Conservation (phyloP, 37 sponge, comb jelly and placozoan genomes). For the Geodia barretti region DNA sequence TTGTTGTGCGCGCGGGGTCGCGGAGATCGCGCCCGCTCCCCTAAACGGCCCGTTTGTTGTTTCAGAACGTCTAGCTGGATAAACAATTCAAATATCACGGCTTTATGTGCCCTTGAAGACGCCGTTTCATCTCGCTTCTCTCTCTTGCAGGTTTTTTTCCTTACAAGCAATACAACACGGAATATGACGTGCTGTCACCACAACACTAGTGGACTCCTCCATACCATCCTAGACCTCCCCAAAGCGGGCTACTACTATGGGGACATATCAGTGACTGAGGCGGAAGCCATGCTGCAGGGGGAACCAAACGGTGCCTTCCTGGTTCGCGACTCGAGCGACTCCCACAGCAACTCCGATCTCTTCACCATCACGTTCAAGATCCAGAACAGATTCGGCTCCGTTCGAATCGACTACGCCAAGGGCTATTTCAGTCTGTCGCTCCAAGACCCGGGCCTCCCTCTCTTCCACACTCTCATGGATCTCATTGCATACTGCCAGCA, state of each 20-base stretch:
- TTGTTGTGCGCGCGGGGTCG: too few relatives aligned
- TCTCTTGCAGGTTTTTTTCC: not conserved
- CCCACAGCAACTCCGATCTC: slow-evolving; percentile 19
- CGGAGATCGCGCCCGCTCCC: too few relatives aligned
- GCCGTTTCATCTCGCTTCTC: too few relatives aligned
- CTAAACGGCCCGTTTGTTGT: too few relatives aligned
- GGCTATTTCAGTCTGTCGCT: slow-evolving; percentile 68
- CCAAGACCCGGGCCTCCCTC: slow-evolving; percentile 57
- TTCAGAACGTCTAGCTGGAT: too few relatives aligned
- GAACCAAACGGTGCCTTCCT: slow-evolving; percentile 80
- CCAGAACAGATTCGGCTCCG: slow-evolving; percentile 50
- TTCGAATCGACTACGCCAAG: slow-evolving; percentile 74
- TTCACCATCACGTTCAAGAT: slow-evolving; percentile 80
- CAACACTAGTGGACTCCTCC: slow-evolving; percentile 23
- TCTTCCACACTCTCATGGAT: slow-evolving; percentile 55
- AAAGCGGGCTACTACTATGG: slow-evolving; percentile 67
- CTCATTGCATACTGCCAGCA: slow-evolving; percentile 44
- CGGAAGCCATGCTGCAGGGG: slow-evolving; percentile 57
- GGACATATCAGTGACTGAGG: slow-evolving; percentile 49
- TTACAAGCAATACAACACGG: not conserved
- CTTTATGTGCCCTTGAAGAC: too few relatives aligned
- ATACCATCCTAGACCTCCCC: slow-evolving; percentile 49
- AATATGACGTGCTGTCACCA: slow-evolving; percentile 28
- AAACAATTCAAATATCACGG: too few relatives aligned
- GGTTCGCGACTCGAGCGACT: slow-evolving; percentile 59